Evolutionary conservation across 2,888 invertebrate species (phyloP).

Genomic region (Cataglyphis albicans): DNA sequence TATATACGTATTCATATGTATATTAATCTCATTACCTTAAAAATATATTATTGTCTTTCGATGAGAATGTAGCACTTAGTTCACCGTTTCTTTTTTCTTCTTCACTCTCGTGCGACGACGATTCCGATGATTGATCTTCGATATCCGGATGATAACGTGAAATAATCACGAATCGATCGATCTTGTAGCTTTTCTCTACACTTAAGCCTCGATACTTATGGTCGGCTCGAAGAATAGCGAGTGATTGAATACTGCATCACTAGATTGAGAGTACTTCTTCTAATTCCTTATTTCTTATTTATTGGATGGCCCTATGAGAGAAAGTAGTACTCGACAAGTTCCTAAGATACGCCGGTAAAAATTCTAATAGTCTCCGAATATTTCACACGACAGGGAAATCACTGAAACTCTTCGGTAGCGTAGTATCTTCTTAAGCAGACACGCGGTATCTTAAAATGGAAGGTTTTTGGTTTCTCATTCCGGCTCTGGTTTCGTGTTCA

Average conservation of each 20-base stretch:
- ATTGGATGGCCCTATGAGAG: constrained; percentile 51
- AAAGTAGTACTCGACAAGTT: constrained; percentile 26
- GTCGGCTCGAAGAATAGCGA: constrained; percentile 23
- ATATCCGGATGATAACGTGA: constrained; percentile 26
- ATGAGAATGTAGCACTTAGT: constrained; percentile 84
- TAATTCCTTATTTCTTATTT: constrained; percentile 37
- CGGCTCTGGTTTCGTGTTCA: neutral
- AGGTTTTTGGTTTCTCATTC: constrained; percentile 27
- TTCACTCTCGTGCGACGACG: neutral
- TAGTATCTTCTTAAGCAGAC: neutral
- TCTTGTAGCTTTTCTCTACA: neutral
- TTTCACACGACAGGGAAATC: constrained; percentile 7
- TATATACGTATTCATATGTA: constrained; percentile 77
- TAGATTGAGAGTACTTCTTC: constrained; percentile 9
- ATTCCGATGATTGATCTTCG: constrained; percentile 25
- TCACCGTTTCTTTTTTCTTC: constrained; percentile 57
- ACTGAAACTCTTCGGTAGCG: constrained; percentile 5
- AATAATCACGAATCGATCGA: constrained; percentile 26
- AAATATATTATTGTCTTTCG: constrained; percentile 86
- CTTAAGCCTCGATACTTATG: neutral
- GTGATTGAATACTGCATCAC: neutral
- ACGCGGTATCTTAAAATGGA: neutral
- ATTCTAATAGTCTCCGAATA: neutral
- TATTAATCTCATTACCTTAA: constrained; percentile 80
- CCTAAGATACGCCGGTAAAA: constrained; percentile 1